Base-by-base conservation (phyloP, 2,888 invertebrate species). In the Caenorhabditis sinica region DNA sequence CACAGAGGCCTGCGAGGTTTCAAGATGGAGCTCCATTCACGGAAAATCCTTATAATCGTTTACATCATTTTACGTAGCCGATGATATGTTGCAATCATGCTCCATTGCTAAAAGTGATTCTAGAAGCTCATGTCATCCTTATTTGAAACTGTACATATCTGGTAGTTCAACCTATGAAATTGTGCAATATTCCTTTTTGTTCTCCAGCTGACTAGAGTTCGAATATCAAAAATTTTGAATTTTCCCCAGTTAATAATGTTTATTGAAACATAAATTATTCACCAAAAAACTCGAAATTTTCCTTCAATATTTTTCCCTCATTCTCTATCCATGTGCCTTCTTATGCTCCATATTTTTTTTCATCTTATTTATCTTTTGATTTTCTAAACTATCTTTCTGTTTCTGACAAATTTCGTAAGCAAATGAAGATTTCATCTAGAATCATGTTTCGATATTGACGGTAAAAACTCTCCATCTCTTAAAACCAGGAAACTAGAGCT, bases 21-120 rank as follows among this genome's bases (percentile, higher is more conserved):
- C 45, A 45, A 56, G 80, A 80, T n/a, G 33, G 36, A 17, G 23
- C 20, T 3, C 72, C 68, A 30, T 63, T 69, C 15, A 63, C 63
- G 8, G 74, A 82, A 33, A 73, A 66, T n/a, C 66, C 60, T 1
- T 74, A 68, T 28, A 75, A 74, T 45, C 51, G 82, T 25, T 17
- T 82, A 9, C 74, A 82, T 43, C 81, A 81, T 63, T 82, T 82
- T 61, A 51, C 68, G 6, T 82, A 25, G n/a, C n/a, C n/a, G n/a
- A n/a, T n/a, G n/a, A n/a, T n/a, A n/a, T n/a, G n/a, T n/a, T n/a
- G n/a, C n/a, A n/a, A 74, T 17, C 60, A 5, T 33, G 33, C 33
- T 33, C 33, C 2, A 6, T 11, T n/a, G n/a, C n/a, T n/a, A 40
- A 15, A 40, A 9, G 11, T 51, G 51, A 51, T 20, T 51, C n/a